Base-by-base conservation (phyloP, 2,113 vertebrate genomes). In the Myanophis thanlyinensis region DNA sequence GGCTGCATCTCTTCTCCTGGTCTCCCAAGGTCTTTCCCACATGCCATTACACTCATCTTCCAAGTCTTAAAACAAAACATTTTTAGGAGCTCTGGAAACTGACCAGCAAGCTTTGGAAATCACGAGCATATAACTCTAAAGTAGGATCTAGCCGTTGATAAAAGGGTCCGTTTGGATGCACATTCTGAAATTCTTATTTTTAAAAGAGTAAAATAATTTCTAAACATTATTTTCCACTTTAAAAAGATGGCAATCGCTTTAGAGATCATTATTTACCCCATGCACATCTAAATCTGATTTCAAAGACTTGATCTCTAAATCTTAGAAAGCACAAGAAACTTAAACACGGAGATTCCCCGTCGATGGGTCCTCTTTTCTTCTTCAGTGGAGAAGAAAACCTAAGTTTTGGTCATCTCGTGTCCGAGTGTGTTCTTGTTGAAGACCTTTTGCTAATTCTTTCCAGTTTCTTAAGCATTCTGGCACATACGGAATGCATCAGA, bases 301-400 rank as follows among this genome's bases (percentile, higher is more conserved):
- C 92, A 95, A 40, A 96, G 94, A 1, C 96, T 94, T 84, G 30
- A 94, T 94, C 90, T 96, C 95, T 87, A 94, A 6, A 73, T 95
- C 95, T 85, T 95, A 94, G 2, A 25, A 30, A 6, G 27, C 88
- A 84, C 49, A 0, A 10, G 90, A 3, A 12, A 88, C 1, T 0
- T 91, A 85, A 27, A 93, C 92, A 35, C 35, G 86, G 93, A 25
- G 86, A 88, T 1, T 94, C 86, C 13, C 47, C 73, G 15, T 87
- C 91, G 56, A 89, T 49, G 22, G 90, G 88, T 47, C 48, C 85
- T 47, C n/a, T 90, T 93, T 96, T 94, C 89, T 95, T 93, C 86
- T 94, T 53, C 44, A 91, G n/a, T 80, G 89, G 92, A 91, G 89
- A 13, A n/a, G n/a, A n/a, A n/a, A n/a, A n/a, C n/a, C n/a, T n/a